phyloP scores from a whole-genome alignment of 2,888 invertebrate genomes.

The Syrphus vitripennis region DNA sequence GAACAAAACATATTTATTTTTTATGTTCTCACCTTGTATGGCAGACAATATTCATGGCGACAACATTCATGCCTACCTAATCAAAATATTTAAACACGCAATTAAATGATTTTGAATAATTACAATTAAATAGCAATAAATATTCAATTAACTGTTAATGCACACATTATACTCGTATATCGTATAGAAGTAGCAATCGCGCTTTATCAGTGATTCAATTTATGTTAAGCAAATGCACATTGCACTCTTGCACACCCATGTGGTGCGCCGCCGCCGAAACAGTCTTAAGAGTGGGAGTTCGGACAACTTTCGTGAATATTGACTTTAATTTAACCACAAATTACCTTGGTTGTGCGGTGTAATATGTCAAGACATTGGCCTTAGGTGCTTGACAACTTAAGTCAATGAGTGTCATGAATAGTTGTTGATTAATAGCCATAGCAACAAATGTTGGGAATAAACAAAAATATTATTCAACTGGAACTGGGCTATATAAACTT shows the following conservation, averaged over 20 bases:
- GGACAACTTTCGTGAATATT: constrained; percentile 52
- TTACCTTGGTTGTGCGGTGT: constrained; percentile 33
- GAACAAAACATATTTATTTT: neutral
- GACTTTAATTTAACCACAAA: constrained; percentile 8
- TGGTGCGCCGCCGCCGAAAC: neutral
- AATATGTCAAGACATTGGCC: constrained; percentile 20
- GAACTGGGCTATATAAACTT: neutral
- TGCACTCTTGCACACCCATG: neutral
- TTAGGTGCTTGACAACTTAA: neutral
- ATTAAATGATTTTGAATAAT: constrained; percentile 47
- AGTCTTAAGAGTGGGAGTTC: constrained; percentile 12
- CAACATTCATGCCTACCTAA: constrained; percentile 20
- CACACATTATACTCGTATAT: neutral
- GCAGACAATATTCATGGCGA: constrained; percentile 12
- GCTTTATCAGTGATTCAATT: constrained; percentile 33
- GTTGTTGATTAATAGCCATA: neutral
- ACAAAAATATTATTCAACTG: neutral
- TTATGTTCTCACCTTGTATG: neutral
- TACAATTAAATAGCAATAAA: constrained; percentile 36
- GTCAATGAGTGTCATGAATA: neutral
- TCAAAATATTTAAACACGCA: constrained; percentile 49
- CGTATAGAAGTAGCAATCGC: neutral
- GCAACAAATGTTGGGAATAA: neutral
- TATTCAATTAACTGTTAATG: constrained; percentile 38
- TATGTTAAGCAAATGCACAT: constrained; percentile 40